Evolutionary conservation across 2,888 invertebrate genomes (phyloP).

Genomic region (Tenthredo mesomela): DNA sequence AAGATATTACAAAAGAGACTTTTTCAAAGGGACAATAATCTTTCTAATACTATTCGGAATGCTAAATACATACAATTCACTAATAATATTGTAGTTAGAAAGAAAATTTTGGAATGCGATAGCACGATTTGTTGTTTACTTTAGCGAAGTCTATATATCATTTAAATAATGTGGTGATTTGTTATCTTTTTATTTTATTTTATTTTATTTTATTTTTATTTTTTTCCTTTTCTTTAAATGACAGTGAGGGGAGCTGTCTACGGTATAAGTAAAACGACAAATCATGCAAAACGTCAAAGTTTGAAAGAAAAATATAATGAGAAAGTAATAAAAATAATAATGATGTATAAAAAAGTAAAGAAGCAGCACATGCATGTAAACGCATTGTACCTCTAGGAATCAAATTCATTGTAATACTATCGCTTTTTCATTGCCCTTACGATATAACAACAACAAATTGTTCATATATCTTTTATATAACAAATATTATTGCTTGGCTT

Average conservation of each 20-base stretch:
- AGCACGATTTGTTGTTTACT: slow-evolving; percentile 41
- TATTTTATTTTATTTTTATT: background rate
- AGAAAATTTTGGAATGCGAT: slow-evolving; percentile 49
- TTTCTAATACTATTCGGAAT: slow-evolving; percentile 50
- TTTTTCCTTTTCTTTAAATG: slow-evolving; percentile 9
- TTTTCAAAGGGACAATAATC: slow-evolving; percentile 4
- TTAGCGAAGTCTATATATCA: background rate
- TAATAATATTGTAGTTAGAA: slow-evolving; percentile 37
- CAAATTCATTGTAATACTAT: slow-evolving; percentile 55
- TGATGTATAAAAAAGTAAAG: slow-evolving; percentile 33
- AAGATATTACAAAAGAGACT: slow-evolving; percentile 4
- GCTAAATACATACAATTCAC: slow-evolving; percentile 42
- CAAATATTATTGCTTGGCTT: slow-evolving; percentile 49
- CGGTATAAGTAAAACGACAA: slow-evolving; percentile 17
- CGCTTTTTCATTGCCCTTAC: slow-evolving; percentile 55
- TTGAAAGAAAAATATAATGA: background rate
- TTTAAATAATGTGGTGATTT: slow-evolving; percentile 2
- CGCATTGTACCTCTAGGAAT: slow-evolving; percentile 50
- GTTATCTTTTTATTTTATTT: background rate
- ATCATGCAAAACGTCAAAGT: slow-evolving; percentile 11
- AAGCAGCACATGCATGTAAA: slow-evolving; percentile 50
- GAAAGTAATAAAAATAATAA: slow-evolving; percentile 24
- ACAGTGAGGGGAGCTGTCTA: background rate
- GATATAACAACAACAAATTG: background rate
- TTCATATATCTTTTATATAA: slow-evolving; percentile 47